Evolutionary conservation across 2,888 invertebrate species (phyloP).

Genomic region (Catocala sponsa): DNA sequence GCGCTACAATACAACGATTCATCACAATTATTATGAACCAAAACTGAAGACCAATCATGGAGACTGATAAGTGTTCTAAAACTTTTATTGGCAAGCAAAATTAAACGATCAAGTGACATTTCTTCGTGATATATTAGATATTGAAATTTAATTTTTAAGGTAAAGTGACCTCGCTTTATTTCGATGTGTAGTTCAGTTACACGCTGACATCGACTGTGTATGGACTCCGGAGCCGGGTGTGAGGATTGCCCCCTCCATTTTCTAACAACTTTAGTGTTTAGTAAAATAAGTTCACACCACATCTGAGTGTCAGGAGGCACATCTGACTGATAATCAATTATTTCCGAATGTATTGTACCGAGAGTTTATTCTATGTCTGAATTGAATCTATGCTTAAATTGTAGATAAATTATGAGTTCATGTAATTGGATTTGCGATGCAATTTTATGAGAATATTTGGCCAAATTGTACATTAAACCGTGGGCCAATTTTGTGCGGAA

Average conservation of each 20-base stretch:
- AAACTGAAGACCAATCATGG: constrained; percentile 58
- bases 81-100: constrained; percentile 62
- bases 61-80: constrained; percentile 68
- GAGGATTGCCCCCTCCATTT: constrained; percentile 34
- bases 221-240: constrained; percentile 29
- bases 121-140: constrained; percentile 57
- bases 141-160: constrained; percentile 57
- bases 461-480: constrained; percentile 35
- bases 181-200: constrained; percentile 43
- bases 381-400: constrained; percentile 49
- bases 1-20: constrained; percentile 53
- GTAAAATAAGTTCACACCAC: constrained; percentile 45
- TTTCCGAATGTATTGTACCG: constrained; percentile 51
- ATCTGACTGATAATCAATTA: constrained; percentile 59
- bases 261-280: constrained; percentile 43
- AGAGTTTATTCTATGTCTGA: constrained; percentile 47
- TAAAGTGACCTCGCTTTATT: constrained; percentile 65
- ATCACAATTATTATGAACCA: constrained; percentile 59
- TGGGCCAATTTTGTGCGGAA: constrained; percentile 42
- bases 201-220: constrained; percentile 24
- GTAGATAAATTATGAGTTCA: constrained; percentile 33
- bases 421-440: constrained; percentile 40
- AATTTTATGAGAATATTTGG: constrained; percentile 18
- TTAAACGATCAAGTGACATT: constrained; percentile 63
- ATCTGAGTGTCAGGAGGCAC: constrained; percentile 52